Base-by-base conservation (phyloP, 2,888 invertebrate species). In the Ctena decussata region DNA sequence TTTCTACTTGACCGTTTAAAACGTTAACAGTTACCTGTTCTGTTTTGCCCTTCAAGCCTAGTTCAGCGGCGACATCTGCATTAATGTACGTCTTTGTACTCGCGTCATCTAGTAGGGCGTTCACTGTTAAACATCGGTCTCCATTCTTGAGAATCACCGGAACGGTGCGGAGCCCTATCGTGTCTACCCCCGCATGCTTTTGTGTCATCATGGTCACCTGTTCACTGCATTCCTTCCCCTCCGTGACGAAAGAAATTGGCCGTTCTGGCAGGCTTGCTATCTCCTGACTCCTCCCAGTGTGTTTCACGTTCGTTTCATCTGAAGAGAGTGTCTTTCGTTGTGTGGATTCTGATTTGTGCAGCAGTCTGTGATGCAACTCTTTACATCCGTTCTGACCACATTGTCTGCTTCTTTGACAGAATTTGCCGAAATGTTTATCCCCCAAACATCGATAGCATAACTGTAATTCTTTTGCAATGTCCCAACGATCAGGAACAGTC, bases 81-180 rank as follows among this genome's bases (percentile, higher is more conserved):
- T n/a, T n/a, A n/a, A n/a, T n/a, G n/a, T n/a, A n/a, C n/a, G n/a
- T n/a, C n/a, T n/a, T n/a, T n/a, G n/a, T n/a, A n/a, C n/a, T n/a
- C n/a, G n/a, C n/a, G n/a, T n/a, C n/a, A n/a, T n/a, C n/a, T n/a
- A n/a, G 60, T 21, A 88, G 72, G 12, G 86, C 86, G 77, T 89
- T 84, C 3, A 89, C 60, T 76, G 78, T 73, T 0, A 86, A 12
- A 32, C 71, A 37, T 21, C 57, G 57, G 15, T 60, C 53, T 15
- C 79, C 75, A 44, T 46, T 60, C 65, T 49, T 60, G 27, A 89
- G 21, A 27, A 77, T 84, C 15, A 89, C 86, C 21, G 86, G 86
- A 3, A 89, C 74, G 27, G 60, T 60, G 24, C 30, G 30, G 27
- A 60, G 60, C 60, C 60, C 60, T 30, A 60, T 30, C 24, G 24